Conservation (phyloP, 2,797 vertebrate species). For the Phrynocephalus guinanensis region DNA sequence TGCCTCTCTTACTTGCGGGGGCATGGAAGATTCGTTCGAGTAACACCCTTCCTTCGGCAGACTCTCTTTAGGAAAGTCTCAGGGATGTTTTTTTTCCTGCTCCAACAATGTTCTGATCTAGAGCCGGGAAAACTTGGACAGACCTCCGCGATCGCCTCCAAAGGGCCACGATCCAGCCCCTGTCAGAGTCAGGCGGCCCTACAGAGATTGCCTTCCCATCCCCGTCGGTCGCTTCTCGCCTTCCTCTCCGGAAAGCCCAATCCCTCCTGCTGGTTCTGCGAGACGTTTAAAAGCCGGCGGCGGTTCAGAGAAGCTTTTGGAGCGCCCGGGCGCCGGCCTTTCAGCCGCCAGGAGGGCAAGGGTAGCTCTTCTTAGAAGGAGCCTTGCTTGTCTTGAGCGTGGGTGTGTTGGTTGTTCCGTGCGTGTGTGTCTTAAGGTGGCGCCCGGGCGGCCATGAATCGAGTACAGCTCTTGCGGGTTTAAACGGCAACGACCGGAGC, state of each 20-base stretch:
- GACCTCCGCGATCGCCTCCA: neutral
- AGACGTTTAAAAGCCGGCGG: neutral
- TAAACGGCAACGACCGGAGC: too few relatives aligned
- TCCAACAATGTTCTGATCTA: neutral
- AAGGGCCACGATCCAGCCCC: neutral
- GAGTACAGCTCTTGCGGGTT: rapidly evolving
- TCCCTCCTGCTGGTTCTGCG: neutral
- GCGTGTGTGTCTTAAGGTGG: neutral
- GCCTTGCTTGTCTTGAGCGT: neutral
- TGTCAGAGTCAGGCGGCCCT: neutral
- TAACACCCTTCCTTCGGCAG: too few relatives aligned
- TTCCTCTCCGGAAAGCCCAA: neutral
- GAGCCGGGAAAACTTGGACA: neutral
- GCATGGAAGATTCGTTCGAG: neutral
- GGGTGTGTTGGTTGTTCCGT: neutral
- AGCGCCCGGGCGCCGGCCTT: neutral
- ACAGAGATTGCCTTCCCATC: neutral
- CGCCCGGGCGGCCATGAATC: rapidly evolving
- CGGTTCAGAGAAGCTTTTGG: neutral
- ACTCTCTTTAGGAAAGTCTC: neutral
- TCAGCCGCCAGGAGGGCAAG: neutral
- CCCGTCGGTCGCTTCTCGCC: neutral
- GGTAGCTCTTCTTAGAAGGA: too few relatives aligned
- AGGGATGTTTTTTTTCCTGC: neutral
- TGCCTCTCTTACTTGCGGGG: neutral